phyloP scores from a whole-genome alignment of 2,113 vertebrate species.

The Halichoerus grypus region DNA sequence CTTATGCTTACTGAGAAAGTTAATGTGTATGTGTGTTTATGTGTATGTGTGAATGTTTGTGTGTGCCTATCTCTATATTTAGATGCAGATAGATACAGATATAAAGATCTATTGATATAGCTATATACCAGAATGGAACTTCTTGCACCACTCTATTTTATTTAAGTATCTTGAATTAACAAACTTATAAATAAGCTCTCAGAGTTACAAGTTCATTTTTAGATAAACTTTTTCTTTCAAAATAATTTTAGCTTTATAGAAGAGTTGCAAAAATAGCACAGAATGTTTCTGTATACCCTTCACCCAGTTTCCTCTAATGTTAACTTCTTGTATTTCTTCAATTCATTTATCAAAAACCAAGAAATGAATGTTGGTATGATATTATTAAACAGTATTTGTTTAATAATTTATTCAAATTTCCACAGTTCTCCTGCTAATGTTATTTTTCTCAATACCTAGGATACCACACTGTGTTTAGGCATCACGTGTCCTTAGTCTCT shows the following conservation, averaged over 20 bases:
- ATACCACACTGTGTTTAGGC: not conserved
- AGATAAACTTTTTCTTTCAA: conserved; percentile 36
- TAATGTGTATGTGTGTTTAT: not conserved
- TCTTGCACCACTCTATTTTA: not conserved
- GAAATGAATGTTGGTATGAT: not conserved
- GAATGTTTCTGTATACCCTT: not conserved
- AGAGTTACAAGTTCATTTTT: conserved; percentile 12
- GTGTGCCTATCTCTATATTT: not conserved
- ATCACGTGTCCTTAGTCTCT: not conserved
- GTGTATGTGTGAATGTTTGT: not conserved
- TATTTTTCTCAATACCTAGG: not conserved
- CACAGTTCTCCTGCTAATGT: not conserved
- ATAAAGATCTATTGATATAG: not conserved
- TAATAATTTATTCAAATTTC: not conserved
- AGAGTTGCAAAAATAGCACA: not conserved
- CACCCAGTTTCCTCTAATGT: not conserved
- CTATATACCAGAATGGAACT: not conserved
- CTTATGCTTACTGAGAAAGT: not conserved
- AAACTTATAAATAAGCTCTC: not conserved
- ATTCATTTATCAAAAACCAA: not conserved
- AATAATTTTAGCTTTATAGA: conserved; percentile 1
- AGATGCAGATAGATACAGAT: not conserved
- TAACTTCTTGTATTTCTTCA: not conserved
- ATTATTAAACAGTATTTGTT: not conserved
- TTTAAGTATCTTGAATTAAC: conserved; percentile 23